These are phyloP conservation scores for Drosophila melanogaster DNA, from an alignment of 1,140 invertebrate genomes.

Conservation along the genomic window Release_6_plus_ISO1_MT NC_004354.4:4041001-4041500, in stretches of 20 bases:
- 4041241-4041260: neutral
- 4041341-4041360: conserved; percentile 65
- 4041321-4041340: conserved; percentile 84
- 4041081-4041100: conserved; percentile 26
- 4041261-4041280: conserved; percentile 13
- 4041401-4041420: neutral
- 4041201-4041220: conserved; percentile 41
- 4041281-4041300: conserved; percentile 83
- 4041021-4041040: too few species aligned
- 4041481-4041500: conserved; percentile 49
- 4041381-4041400: too few species aligned
- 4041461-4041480: conserved; percentile 59
- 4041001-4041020: too few species aligned
- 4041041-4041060: too few species aligned
- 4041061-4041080: neutral
- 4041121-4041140: neutral
- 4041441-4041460: conserved; percentile 71
- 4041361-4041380: neutral
- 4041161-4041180: conserved; percentile 20
- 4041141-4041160: neutral
- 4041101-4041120: neutral
- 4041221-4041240: conserved; percentile 33
- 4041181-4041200: conserved; percentile 28
- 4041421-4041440: neutral
- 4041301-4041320: conserved; percentile 85